Conservation (phyloP, 2,797 vertebrate genomes). For the Pipistrellus pipistrellus region DNA sequence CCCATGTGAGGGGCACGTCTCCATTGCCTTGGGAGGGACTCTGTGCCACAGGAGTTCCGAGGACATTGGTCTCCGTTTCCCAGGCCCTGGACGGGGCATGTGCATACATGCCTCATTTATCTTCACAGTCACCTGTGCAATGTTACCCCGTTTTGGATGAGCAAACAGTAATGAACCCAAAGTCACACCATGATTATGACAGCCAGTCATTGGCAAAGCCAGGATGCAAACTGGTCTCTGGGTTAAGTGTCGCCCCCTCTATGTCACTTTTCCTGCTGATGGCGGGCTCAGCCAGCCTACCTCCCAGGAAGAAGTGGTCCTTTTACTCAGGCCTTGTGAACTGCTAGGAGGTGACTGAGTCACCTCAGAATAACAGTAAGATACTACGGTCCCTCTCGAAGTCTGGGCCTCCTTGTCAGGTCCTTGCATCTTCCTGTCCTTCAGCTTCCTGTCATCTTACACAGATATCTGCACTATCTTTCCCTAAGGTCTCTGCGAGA, state of each 20-base stretch:
- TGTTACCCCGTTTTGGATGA: not conserved
- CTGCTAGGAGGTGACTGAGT: too few species aligned
- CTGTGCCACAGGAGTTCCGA: not conserved
- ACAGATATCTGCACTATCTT: not conserved
- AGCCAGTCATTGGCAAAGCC: not conserved
- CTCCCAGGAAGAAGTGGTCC: not conserved
- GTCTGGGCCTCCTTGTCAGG: not conserved
- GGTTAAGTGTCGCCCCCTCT: not conserved
- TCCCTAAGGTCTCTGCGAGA: constrained; percentile 80
- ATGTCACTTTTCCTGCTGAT: not conserved
- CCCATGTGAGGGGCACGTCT: fast-evolving
- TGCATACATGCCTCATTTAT: not conserved
- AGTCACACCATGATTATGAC: not conserved
- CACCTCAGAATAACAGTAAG: not conserved
- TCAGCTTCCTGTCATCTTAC: not conserved
- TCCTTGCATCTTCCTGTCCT: not conserved
- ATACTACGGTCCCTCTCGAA: not conserved
- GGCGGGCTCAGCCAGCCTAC: not conserved
- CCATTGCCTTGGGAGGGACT: not conserved
- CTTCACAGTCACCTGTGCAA: not conserved
- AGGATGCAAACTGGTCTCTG: not conserved
- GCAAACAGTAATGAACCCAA: not conserved
- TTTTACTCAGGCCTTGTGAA: not conserved
- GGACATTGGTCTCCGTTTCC: not conserved
- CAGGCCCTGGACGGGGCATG: not conserved